Evolutionary conservation across 2,888 invertebrate species (phyloP).

Genomic region (Diplolepis rosae): DNA sequence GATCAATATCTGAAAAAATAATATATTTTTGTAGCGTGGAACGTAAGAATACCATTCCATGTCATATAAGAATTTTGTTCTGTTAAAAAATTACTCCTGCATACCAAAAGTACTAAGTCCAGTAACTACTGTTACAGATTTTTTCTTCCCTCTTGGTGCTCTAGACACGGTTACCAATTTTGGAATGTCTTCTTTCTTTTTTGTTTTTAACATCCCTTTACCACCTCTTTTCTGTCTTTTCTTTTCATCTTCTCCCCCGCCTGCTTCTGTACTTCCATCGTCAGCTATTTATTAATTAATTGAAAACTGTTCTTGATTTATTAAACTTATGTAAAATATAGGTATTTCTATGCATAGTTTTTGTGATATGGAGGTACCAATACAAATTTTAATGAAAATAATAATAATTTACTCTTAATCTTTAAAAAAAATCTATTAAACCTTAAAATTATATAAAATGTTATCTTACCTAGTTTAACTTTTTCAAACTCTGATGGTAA

Average conservation of each 20-base stretch:
- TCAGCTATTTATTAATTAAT: slow-evolving; percentile 56
- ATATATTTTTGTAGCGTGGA: too few species aligned
- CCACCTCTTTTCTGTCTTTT: slow-evolving; percentile 98
- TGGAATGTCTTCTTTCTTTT: slow-evolving; percentile 93
- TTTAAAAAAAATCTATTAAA: neutral
- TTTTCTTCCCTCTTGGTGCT: slow-evolving; percentile 97
- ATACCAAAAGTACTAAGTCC: slow-evolving; percentile 95
- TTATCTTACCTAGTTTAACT: slow-evolving; percentile 81
- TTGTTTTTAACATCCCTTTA: slow-evolving; percentile 95
- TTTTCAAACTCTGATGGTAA: slow-evolving; percentile 95
- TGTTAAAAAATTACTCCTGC: neutral
- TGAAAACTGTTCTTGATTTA: too few species aligned
- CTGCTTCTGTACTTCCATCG: slow-evolving; percentile 78
- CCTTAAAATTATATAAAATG: neutral
- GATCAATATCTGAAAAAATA: slow-evolving; percentile 89
- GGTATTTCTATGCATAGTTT: too few species aligned
- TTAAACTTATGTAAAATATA: too few species aligned
- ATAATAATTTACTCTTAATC: neutral
- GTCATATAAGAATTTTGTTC: slow-evolving; percentile 9
- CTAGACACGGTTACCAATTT: slow-evolving; percentile 90
- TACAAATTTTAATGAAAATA: too few species aligned
- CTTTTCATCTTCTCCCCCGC: slow-evolving; percentile 91
- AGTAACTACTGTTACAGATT: slow-evolving; percentile 97
- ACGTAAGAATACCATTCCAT: too few species aligned
- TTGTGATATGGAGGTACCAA: too few species aligned